A percentile compares a stretch with the other conserved stretches of the same genome.
Conservation (phyloP, 2,113 vertebrate species). For the Nothoprocta pentlandii region DNA sequence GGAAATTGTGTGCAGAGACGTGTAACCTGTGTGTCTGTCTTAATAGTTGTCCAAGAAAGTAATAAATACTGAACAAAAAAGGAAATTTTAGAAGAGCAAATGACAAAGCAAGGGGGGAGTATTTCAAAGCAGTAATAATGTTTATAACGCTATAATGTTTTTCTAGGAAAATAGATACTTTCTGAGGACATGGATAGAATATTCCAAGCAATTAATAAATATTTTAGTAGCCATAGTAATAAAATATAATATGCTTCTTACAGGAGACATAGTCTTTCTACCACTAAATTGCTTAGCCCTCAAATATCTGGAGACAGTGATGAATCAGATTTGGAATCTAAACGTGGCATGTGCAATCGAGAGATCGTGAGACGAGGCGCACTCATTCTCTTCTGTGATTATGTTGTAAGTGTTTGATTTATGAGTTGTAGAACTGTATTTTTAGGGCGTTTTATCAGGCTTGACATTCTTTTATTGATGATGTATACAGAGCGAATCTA, state of each 20-base stretch:
- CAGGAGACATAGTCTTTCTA: constrained; percentile 92
- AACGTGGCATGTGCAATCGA: constrained; percentile 88
- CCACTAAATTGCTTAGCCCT: constrained; percentile 90
- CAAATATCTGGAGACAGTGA: constrained; percentile 84
- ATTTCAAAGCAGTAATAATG: background rate
- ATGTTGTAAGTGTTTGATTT: constrained; percentile 86
- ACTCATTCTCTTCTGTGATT: constrained; percentile 97
- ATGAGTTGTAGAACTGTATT: background rate
- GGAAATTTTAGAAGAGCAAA: background rate
- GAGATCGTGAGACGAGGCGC: constrained; percentile 94
- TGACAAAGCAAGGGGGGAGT: background rate
- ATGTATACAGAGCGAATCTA: background rate
- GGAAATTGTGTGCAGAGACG: background rate
- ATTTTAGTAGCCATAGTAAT: background rate
- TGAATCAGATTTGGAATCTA: constrained; percentile 77
- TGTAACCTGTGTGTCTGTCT: background rate
- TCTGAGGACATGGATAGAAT: background rate
- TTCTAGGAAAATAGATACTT: background rate
- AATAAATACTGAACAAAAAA: background rate
- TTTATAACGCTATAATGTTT: background rate
- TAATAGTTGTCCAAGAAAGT: background rate
- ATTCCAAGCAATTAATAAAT: background rate
- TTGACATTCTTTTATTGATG: background rate
- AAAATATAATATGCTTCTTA: background rate
- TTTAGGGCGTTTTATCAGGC: background rate